Conservation (phyloP, 2,113 vertebrate genomes). For the Myotis lucifugus region DNA sequence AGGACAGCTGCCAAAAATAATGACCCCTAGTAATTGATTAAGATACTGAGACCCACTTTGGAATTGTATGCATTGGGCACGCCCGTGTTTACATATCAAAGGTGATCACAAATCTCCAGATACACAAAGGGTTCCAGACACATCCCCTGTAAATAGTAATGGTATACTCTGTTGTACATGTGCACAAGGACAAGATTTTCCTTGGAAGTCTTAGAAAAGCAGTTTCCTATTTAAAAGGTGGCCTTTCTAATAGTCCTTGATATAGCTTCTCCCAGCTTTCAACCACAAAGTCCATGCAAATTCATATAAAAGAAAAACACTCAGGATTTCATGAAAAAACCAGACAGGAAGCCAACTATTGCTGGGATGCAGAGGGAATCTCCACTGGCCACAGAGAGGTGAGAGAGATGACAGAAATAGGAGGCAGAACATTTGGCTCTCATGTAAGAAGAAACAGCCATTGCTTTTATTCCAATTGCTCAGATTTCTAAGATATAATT, state of each 20-base stretch:
- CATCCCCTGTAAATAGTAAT: not conserved
- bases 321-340: not conserved
- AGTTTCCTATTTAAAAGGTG: not conserved
- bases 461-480: not conserved
- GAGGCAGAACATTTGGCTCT: not conserved
- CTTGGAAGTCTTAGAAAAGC: not conserved
- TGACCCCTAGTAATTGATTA: not conserved
- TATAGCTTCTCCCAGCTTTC: not conserved
- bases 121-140: not conserved
- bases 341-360: not conserved
- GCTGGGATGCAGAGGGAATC: not conserved
- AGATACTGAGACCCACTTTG: not conserved
- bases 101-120: not conserved
- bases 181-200: not conserved
- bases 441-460: not conserved
- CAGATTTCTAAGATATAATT: not conserved
- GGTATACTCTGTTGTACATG: not conserved
- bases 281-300: not conserved
- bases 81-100: not conserved
- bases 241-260: not conserved
- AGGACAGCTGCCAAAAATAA: constrained; percentile 9
- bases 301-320: not conserved
- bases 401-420: not conserved
- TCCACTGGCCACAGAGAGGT: not conserved
- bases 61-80: not conserved